phyloP scores from a whole-genome alignment of 2,888 invertebrate genomes.

The Lycaena phlaeas region DNA sequence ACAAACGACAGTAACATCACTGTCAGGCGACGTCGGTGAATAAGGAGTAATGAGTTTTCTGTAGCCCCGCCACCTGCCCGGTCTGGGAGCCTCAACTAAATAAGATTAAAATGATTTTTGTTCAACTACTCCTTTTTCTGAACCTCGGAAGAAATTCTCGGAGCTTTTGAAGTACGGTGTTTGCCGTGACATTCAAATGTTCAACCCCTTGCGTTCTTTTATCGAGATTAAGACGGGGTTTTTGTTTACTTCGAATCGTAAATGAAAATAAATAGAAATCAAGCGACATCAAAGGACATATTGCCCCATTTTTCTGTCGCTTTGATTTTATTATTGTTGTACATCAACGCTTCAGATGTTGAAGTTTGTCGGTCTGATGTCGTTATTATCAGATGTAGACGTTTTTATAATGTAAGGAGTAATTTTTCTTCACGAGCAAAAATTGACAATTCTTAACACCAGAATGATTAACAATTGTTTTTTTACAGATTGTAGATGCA shows the following conservation, averaged over 20 bases:
- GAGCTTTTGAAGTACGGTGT: slow-evolving; percentile 27
- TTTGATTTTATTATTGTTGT: slow-evolving; percentile 12
- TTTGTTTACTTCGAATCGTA: slow-evolving; percentile 23
- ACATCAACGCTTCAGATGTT: no score
- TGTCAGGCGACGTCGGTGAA: slow-evolving; percentile 41
- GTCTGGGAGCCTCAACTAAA: slow-evolving; percentile 50
- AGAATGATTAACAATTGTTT: no score
- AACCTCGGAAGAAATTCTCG: slow-evolving; percentile 24
- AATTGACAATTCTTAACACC: no score
- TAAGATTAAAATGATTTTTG: slow-evolving; percentile 60
- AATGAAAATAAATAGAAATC: slow-evolving; percentile 20
- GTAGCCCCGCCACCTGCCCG: slow-evolving; percentile 59
- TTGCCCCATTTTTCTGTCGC: slow-evolving; percentile 17
- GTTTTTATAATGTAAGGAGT: no score
- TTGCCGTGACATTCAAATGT: slow-evolving; percentile 26
- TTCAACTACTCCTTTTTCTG: slow-evolving; percentile 31
- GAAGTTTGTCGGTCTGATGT: slow-evolving; percentile 2
- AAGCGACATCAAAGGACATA: slow-evolving; percentile 21
- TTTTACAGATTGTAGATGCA: no score
- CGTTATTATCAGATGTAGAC: no score
- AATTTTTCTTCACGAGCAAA: no score
- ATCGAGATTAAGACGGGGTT: slow-evolving; percentile 25
- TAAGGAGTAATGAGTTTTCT: slow-evolving; percentile 70
- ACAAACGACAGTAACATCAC: slow-evolving; percentile 29
- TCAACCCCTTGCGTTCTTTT: slow-evolving; percentile 27